phyloP scores from a whole-genome alignment of 2,113 vertebrate species.

The Oreochromis spilurus region DNA sequence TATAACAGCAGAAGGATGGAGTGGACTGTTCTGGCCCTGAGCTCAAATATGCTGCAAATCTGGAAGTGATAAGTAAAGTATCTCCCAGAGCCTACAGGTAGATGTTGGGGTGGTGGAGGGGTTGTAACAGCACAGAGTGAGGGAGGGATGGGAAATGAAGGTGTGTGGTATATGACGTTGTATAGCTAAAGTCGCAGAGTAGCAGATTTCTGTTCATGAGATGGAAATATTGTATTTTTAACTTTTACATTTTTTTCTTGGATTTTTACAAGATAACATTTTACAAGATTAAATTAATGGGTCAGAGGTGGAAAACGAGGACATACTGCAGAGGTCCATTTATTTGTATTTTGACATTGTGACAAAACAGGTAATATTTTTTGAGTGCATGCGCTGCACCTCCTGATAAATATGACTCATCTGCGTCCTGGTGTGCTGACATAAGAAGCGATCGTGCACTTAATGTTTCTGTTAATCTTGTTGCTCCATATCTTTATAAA shows the following conservation, averaged over 20 bases:
- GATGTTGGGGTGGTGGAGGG: not conserved
- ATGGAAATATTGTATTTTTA: not conserved
- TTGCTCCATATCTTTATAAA: not conserved
- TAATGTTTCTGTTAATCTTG: not conserved
- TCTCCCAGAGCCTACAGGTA: not conserved
- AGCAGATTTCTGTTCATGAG: not conserved
- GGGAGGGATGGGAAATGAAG: not conserved
- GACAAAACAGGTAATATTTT: not conserved
- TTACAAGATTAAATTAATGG: not conserved
- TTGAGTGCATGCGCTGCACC: not conserved
- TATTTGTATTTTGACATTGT: not conserved
- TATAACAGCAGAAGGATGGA: not conserved
- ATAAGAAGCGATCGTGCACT: not conserved
- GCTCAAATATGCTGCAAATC: not conserved
- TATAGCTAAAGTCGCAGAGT: not conserved
- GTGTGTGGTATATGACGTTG: not conserved
- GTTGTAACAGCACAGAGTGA: not conserved
- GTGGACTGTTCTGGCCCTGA: not conserved
- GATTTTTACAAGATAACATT: not conserved
- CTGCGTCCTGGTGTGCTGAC: not conserved
- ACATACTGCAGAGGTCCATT: not conserved
- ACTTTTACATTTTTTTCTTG: rapidly evolving
- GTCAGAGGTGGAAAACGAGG: not conserved
- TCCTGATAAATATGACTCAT: not conserved
- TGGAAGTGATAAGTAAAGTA: not conserved